Evolutionary conservation across 1,140 invertebrate species (phyloP), one percentile per base, ranked within the genome.

Genomic region (Cydia amplana): DNA sequence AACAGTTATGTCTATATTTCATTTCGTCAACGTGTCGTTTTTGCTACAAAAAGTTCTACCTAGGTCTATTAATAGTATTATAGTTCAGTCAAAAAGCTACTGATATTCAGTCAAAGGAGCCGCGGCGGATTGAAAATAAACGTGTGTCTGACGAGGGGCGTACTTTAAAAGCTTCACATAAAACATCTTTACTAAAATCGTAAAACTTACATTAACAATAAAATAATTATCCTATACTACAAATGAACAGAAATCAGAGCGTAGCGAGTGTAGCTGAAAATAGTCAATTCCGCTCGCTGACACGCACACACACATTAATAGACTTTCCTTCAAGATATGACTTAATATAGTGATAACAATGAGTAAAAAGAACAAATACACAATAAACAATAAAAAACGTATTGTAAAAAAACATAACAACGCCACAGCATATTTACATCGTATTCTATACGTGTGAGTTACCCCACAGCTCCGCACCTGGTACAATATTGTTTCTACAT

Each of bases 171-270:
- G 87, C 87, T 88, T 90, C 87, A 89, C 83, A 86, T 87, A 88
- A 87, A 89, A 87, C 90, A 86, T 87, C 86, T 90, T 89, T 85
- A 90, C 87, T 90, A 90, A 60, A 85, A 87, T 89, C 87, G 88
- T 90, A 90, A 88, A 90, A 89, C 85, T 89, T 90, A 89, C 82
- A 82, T 83, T 88, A 88, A 74, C 83, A 83, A 81, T 87, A 81
- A 87, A 18, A 36, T n/a, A 32, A 40, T 40, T 32, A 70, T 40
- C 28, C n/a, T 36, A 70, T 43, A 70, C 65, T 70, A 70, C 36
- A 43, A 70, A 25, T 32, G 14, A 67, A 36, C 28, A 18, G 28
- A 70, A 70, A 10, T 70, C 36, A 20, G 32, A 70, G 65, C 32
- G 28, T 40, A 70, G 65, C 65, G 65, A 12, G 32, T 60, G 20